Base-by-base conservation (phyloP, 2,888 invertebrate species). In the Stenichneumon culpator region DNA sequence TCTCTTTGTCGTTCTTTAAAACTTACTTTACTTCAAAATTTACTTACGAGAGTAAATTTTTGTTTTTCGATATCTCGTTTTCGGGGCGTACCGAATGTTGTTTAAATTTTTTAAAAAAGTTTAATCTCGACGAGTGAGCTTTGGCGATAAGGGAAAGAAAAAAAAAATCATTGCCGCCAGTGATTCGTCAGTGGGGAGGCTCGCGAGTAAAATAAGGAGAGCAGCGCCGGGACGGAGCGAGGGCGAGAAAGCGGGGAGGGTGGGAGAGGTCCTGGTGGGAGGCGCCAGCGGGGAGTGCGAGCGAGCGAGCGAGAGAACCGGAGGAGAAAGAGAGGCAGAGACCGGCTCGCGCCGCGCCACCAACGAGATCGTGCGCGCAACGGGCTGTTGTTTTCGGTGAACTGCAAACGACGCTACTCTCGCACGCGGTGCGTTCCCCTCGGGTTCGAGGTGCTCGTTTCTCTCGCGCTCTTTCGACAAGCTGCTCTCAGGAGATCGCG, bases 261-360 rank as follows among this genome's bases (percentile, higher is more conserved):
- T 65, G 81, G 86, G 86, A 86, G 86, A 78, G 78, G 60, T 79
- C 72, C 82, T 82, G 85, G 85, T 82, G 85, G 85, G 85, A 82
- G 85, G 70, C 72, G 82, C 75, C 75, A 82, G 82, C 78, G 74
- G 72, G 84, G 79, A 79, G 78, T 68, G 82, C 78, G 74, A 81
- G 85, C 88, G 88, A 83, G 83, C 83, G 86, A 84, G 87, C 84
- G 86, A 80, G 86, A 79, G 57, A 54, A 57, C 77, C 39, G 83
- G 75, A 86, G 84, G 87, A 52, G 86, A 83, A 79, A 75, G 79
- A 82, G 86, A 84, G 80, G 47, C 83, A 82, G 86, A 83, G 79
- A 88, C 86, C 84, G 88, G 81, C 89, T 87, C 87, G 88, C 87
- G 88, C 87, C 89, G 88, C 82, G 79, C 79, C 75, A 83, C 79